Conservation (phyloP, 2,888 invertebrate genomes). For the Hydropsyche betteni region DNA sequence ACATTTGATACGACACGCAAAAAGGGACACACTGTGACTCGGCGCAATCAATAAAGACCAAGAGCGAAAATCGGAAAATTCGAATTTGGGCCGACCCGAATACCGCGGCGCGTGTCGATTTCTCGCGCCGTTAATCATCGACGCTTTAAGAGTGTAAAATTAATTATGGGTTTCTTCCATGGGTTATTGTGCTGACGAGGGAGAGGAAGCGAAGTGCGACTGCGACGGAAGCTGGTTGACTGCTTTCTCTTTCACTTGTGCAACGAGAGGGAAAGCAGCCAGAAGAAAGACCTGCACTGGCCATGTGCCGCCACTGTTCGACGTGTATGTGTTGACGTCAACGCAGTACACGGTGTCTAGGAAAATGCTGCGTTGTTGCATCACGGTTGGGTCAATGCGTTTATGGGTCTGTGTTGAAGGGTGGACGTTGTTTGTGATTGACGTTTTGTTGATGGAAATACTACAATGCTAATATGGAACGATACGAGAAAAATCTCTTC, state of each 20-base stretch:
- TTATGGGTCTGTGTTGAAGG: no score
- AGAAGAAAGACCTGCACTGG: no score
- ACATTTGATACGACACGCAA: neutral
- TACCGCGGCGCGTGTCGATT: slow-evolving; percentile 5
- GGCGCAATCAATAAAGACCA: neutral
- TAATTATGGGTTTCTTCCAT: slow-evolving; percentile 9
- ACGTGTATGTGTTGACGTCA: no score
- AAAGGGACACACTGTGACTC: neutral
- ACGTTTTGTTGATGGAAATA: no score
- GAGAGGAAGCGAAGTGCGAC: slow-evolving; percentile 19
- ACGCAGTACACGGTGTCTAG: no score
- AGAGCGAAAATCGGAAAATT: neutral
- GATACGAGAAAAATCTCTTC: no score
- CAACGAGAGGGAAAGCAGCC: slow-evolving; percentile 31
- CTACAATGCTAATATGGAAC: no score
- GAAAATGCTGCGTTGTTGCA: no score
- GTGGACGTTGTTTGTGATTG: no score
- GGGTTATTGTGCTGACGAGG: slow-evolving; percentile 15
- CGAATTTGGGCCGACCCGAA: neutral
- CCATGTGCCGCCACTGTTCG: no score
- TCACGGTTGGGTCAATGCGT: no score
- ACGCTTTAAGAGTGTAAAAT: slow-evolving; percentile 25
- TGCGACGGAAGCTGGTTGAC: neutral
- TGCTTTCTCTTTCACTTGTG: slow-evolving; percentile 33
- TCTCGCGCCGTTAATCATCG: slow-evolving; percentile 26